Conservation (phyloP, 2,888 invertebrate genomes). For the Nasonia oneida region DNA sequence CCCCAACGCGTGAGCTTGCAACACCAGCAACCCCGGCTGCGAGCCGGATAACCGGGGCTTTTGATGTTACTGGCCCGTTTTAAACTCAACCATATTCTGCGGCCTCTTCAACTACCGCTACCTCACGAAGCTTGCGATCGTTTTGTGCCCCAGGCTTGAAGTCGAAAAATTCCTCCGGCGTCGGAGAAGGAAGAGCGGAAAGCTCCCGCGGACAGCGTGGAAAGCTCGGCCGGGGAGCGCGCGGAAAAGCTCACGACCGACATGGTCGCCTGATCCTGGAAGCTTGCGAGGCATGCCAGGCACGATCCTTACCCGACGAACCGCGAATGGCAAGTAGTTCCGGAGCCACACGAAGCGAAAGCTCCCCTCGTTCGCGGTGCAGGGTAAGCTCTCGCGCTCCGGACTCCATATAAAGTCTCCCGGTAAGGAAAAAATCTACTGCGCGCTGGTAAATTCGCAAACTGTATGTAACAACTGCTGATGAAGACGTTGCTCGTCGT, state of each 20-base stretch:
- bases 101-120: background rate
- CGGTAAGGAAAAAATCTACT: slow-evolving; percentile 22
- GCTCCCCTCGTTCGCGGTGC: slow-evolving; percentile 7
- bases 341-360: background rate
- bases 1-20: background rate
- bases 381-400: background rate
- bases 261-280: slow-evolving; percentile 74
- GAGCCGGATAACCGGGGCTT: slow-evolving; percentile 75
- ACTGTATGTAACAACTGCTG: background rate
- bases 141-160: background rate
- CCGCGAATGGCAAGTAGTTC: slow-evolving; percentile 58
- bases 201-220: background rate
- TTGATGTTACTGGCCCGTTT: slow-evolving; percentile 76
- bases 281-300: slow-evolving; percentile 73
- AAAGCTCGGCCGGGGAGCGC: slow-evolving; percentile 46
- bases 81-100: slow-evolving; percentile 69
- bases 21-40: slow-evolving; percentile 66
- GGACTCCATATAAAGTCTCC: background rate
- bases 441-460: background rate
- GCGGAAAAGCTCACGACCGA: slow-evolving; percentile 56
- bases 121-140: background rate
- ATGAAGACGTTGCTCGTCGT: background rate
- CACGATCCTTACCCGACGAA: slow-evolving; percentile 68
- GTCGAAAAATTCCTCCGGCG: slow-evolving; percentile 6
- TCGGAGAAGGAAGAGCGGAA: background rate